phyloP scores from a whole-genome alignment of 1,140 invertebrate species.

The Hyles vespertilio region DNA sequence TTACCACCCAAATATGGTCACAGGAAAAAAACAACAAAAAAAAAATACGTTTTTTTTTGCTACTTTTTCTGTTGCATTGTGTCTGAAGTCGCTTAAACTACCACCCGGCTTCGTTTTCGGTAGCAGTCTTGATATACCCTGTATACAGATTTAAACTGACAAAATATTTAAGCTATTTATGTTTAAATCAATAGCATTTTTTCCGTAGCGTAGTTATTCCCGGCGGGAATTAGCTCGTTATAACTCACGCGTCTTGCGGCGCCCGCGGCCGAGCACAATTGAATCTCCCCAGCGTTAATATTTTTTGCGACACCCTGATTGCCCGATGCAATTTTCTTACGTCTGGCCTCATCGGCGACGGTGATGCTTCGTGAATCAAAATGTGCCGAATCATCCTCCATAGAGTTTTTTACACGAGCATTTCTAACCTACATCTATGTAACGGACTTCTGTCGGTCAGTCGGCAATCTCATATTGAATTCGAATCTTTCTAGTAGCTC shows the following conservation, averaged over 20 bases:
- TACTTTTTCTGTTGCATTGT: too few relatives aligned
- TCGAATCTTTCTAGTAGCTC: constrained; percentile 9
- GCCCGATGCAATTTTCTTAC: constrained; percentile 34
- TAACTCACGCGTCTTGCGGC: constrained; percentile 42
- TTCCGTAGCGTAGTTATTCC: constrained; percentile 41
- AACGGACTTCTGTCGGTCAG: constrained; percentile 23
- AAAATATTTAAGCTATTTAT: too few relatives aligned
- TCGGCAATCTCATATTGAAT: constrained; percentile 16
- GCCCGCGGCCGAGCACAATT: constrained; percentile 46
- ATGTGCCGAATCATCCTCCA: constrained; percentile 17
- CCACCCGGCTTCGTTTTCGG: too few relatives aligned
- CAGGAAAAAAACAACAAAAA: too few relatives aligned
- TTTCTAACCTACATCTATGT: constrained; percentile 24
- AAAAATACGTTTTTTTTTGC: too few relatives aligned
- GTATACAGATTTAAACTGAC: too few relatives aligned
- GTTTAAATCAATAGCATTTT: constrained; percentile 12
- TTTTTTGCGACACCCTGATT: constrained; percentile 49
- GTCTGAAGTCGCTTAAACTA: too few relatives aligned
- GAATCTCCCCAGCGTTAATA: constrained; percentile 41
- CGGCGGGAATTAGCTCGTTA: constrained; percentile 59
- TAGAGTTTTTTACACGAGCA: constrained; percentile 22
- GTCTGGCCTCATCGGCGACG: constrained; percentile 22
- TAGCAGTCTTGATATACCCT: too few relatives aligned
- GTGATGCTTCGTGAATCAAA: constrained; percentile 21
- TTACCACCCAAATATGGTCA: too few relatives aligned